Conservation (phyloP, 2,113 vertebrate species). For the Hippocampus mohnikei region DNA sequence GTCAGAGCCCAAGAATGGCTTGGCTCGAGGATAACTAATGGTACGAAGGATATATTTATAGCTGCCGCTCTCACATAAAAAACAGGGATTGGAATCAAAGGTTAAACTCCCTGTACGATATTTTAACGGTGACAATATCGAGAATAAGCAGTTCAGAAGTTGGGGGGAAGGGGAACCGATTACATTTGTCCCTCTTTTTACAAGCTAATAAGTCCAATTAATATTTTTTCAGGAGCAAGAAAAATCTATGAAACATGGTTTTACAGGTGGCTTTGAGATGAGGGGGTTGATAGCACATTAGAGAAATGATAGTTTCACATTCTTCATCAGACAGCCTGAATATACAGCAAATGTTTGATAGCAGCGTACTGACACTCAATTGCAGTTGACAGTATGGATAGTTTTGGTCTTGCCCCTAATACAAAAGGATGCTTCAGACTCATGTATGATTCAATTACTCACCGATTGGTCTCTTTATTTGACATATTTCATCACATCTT, state of each 20-base stretch:
- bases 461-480: too few relatives aligned
- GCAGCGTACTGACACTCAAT: not conserved
- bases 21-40: not conserved
- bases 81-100: not conserved
- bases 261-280: not conserved
- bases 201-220: not conserved
- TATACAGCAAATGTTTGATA: not conserved
- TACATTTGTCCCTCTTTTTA: not conserved
- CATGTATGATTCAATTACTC: not conserved
- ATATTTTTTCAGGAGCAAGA: not conserved
- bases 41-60: slow-evolving; percentile 14
- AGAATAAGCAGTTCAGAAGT: not conserved
- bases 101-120: not conserved
- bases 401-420: not conserved
- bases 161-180: not conserved
- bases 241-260: not conserved
- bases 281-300: too few relatives aligned
- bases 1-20: slow-evolving; percentile 43
- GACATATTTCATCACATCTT: too few relatives aligned
- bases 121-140: not conserved
- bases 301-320: not conserved
- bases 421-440: not conserved
- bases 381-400: not conserved
- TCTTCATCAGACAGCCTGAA: not conserved
- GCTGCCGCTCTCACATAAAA: not conserved